These are phyloP conservation scores for Xanthia togata DNA, from an alignment of 2,888 invertebrate genomes.

Conservation along the genomic window DNA sequence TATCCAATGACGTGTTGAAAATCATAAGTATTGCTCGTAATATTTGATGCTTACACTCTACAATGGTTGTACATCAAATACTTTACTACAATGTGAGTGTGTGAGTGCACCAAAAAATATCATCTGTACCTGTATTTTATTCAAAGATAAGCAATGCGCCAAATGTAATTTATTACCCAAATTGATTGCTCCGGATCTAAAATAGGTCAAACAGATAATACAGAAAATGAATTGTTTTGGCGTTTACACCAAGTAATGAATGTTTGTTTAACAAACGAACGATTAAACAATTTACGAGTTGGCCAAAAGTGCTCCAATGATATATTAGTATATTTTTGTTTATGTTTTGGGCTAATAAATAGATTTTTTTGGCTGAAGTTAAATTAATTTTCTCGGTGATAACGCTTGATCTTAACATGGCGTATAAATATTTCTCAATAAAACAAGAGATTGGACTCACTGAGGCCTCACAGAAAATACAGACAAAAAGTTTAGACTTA, in stretches of 20 bases:
- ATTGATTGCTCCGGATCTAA: constrained; percentile 65
- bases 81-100: not conserved
- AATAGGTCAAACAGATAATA: constrained; percentile 72
- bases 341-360: constrained; percentile 48
- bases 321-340: constrained; percentile 56
- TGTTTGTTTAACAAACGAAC: constrained; percentile 61
- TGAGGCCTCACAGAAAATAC: not conserved
- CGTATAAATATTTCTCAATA: not conserved
- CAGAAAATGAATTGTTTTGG: constrained; percentile 70
- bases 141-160: constrained; percentile 44
- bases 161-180: constrained; percentile 64
- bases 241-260: constrained; percentile 65
- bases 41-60: not conserved
- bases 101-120: constrained; percentile 17
- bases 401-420: constrained; percentile 6
- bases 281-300: constrained; percentile 67
- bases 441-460: not conserved
- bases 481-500: constrained; percentile 12
- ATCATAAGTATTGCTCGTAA: not conserved
- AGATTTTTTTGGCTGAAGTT: constrained; percentile 40
- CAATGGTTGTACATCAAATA: not conserved
- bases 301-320: constrained; percentile 52
- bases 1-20: not conserved
- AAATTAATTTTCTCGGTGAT: constrained; percentile 12
- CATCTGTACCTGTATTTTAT: constrained; percentile 17